phyloP scores from a whole-genome alignment of 2,113 vertebrate genomes.

The Acinonyx jubatus region DNA sequence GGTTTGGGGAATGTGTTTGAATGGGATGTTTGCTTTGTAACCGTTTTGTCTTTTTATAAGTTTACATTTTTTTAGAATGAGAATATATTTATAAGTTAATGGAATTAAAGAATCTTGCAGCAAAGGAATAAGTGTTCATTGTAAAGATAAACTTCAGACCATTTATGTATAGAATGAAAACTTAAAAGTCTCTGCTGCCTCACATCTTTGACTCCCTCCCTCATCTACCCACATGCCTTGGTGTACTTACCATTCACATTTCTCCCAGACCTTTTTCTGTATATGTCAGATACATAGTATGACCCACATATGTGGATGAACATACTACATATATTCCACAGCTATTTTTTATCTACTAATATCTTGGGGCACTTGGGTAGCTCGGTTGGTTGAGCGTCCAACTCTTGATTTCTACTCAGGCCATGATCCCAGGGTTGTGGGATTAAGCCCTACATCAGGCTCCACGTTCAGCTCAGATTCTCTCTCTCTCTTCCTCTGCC shows the following conservation, averaged over 20 bases:
- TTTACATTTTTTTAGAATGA: neutral
- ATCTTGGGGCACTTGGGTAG: no score
- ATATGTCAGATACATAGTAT: neutral
- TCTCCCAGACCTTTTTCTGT: neutral
- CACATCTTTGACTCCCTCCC: neutral
- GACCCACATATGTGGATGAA: neutral
- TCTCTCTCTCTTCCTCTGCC: no score
- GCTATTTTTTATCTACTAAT: neutral
- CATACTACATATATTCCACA: neutral
- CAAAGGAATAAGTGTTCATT: neutral
- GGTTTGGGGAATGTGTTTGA: neutral
- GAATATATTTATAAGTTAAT: neutral
- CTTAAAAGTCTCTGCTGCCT: neutral
- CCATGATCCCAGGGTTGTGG: no score
- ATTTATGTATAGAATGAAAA: neutral
- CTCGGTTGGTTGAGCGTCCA: no score
- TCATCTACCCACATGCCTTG: neutral
- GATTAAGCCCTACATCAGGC: no score
- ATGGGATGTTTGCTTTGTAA: conserved; percentile 2
- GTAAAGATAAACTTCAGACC: neutral
- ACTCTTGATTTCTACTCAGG: no score
- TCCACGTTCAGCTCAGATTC: no score
- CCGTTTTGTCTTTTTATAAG: neutral
- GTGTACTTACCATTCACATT: neutral
- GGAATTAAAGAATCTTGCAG: neutral